Conservation (phyloP, 2,888 invertebrate genomes). For the Drosophila hamatofila region DNA sequence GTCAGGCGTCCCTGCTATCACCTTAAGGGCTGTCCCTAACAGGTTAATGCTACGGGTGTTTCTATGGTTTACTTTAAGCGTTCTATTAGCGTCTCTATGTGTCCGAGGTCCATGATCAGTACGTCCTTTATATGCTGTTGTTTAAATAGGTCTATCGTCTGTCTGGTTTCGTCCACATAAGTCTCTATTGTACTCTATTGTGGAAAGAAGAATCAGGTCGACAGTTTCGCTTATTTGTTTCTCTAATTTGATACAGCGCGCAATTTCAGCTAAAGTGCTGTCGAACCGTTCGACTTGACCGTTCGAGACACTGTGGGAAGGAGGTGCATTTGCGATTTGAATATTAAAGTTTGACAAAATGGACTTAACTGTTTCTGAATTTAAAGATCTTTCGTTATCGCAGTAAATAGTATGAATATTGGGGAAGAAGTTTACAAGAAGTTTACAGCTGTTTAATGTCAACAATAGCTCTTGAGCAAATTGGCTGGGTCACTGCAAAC, state of each 20-base stretch:
- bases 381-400: background rate
- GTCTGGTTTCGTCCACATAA: background rate
- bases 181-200: background rate
- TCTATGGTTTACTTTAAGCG: background rate
- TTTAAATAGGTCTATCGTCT: background rate
- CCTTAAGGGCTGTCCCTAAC: background rate
- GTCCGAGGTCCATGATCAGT: background rate
- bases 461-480: too few relatives aligned
- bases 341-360: background rate
- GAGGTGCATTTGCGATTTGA: background rate
- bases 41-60: background rate
- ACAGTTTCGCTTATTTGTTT: background rate
- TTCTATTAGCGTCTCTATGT: background rate
- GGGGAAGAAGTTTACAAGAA: too few relatives aligned
- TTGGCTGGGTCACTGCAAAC: too few relatives aligned
- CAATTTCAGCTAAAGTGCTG: background rate
- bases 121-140: background rate
- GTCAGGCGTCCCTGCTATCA: background rate
- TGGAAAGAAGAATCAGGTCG: background rate
- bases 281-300: slow-evolving; percentile 2
- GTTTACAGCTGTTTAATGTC: too few relatives aligned
- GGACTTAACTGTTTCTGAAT: background rate
- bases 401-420: too few relatives aligned
- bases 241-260: background rate
- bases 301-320: background rate